phyloP scores from a whole-genome alignment of 2,797 vertebrate species.

The Arrhamphus sclerolepis region DNA sequence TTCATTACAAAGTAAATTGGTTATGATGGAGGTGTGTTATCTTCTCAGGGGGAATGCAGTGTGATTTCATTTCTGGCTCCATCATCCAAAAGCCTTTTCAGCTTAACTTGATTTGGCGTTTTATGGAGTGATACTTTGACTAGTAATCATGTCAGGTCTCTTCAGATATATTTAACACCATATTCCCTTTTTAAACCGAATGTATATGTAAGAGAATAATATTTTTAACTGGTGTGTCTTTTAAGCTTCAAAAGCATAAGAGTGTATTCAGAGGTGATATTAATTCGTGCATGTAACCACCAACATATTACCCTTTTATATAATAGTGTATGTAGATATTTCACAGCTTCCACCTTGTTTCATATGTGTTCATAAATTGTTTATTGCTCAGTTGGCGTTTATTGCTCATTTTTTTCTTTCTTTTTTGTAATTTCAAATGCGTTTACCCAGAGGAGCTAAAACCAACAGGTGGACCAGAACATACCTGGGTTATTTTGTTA shows the following conservation, averaged over 20 bases:
- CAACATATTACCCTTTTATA: constrained; percentile 14
- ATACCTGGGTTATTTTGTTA: constrained; percentile 13
- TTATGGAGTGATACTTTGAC: no score
- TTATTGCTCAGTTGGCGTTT: constrained; percentile 10
- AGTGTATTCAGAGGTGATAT: not conserved
- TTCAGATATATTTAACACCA: not conserved
- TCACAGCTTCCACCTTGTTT: constrained; percentile 7
- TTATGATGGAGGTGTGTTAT: constrained; percentile 6
- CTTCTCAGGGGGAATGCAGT: constrained; percentile 36
- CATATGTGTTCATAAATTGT: constrained; percentile 13
- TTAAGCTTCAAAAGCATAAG: not conserved
- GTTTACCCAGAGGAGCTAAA: constrained; percentile 5
- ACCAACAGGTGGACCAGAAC: constrained; percentile 1
- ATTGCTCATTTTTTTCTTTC: constrained; percentile 7
- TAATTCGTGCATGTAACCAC: constrained; percentile 3
- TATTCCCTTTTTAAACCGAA: constrained; percentile 11
- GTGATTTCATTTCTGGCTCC: constrained; percentile 12
- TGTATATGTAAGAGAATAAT: constrained; percentile 7
- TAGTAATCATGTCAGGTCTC: no score
- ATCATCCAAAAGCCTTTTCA: constrained; percentile 10
- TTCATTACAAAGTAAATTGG: constrained; percentile 6
- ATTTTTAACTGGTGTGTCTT: constrained; percentile 19
- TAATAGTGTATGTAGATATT: constrained; percentile 33
- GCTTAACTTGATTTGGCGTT: not conserved
- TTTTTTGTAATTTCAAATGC: not conserved